These are phyloP conservation scores for Champsocephalus gunnari DNA, from an alignment of 2,797 vertebrate genomes.

Conservation along the genomic window DNA sequence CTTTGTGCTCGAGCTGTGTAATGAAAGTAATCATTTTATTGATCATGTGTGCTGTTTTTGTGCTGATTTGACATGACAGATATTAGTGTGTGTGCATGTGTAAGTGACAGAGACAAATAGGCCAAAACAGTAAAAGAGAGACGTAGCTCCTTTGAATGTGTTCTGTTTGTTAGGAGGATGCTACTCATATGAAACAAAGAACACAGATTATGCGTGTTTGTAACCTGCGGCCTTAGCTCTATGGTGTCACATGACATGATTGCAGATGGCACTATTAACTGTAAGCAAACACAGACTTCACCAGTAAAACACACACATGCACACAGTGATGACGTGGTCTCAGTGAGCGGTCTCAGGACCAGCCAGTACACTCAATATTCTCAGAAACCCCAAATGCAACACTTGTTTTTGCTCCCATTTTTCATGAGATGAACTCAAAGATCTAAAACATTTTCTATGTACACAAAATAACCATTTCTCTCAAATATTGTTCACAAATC, in stretches of 20 bases:
- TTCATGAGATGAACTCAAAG: too few species aligned
- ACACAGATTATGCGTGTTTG: neutral
- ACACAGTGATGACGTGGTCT: conserved; percentile 59
- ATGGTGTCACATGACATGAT: conserved; percentile 29
- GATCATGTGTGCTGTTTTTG: conserved; percentile 42
- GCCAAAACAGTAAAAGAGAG: neutral
- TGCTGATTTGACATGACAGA: conserved; percentile 43
- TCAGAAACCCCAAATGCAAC: conserved; percentile 42
- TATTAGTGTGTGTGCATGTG: conserved; percentile 3
- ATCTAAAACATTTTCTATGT: too few species aligned
- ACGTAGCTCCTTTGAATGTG: conserved; percentile 25
- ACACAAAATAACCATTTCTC: too few species aligned
- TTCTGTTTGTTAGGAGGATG: conserved; percentile 17
- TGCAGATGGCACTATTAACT: conserved; percentile 24
- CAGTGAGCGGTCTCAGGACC: conserved; percentile 62
- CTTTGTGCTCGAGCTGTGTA: conserved; percentile 28
- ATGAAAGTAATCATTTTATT: conserved; percentile 30
- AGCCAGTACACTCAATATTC: conserved; percentile 57
- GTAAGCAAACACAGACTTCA: conserved; percentile 14
- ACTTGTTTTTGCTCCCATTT: too few species aligned
- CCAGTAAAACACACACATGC: conserved; percentile 1
- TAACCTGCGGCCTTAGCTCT: conserved; percentile 11
- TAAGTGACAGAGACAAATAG: conserved; percentile 22
- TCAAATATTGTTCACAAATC: too few species aligned
- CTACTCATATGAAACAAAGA: neutral